A percentile compares a stretch with the other conserved stretches of the same genome.
Evolutionary conservation across 2,113 vertebrate genomes (phyloP).

Genomic region (Morone saxatilis): DNA sequence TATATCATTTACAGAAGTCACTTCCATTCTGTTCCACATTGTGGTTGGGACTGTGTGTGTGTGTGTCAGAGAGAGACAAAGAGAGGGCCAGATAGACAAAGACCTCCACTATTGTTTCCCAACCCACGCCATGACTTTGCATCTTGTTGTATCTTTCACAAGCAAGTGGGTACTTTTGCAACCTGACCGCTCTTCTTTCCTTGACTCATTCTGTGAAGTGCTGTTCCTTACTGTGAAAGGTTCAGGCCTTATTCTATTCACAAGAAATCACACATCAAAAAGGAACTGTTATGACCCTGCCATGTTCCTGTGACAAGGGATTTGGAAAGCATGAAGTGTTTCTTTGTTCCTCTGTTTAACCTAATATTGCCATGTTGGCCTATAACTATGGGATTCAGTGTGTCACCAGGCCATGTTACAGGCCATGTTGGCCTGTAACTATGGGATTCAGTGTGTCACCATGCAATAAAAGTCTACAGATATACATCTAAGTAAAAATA

Average conservation of each 20-base stretch:
- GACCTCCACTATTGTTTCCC: constrained; percentile 21
- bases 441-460: not conserved
- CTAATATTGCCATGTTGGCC: not conserved
- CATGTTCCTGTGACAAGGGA: not conserved
- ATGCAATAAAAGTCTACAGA: not conserved
- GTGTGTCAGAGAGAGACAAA: constrained; percentile 8
- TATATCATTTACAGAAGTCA: too few relatives aligned
- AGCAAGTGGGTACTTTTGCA: constrained; percentile 20
- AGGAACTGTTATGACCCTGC: not conserved
- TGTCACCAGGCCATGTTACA: too few relatives aligned
- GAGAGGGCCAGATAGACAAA: constrained; percentile 11
- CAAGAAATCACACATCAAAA: not conserved
- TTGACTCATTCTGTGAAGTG: constrained; percentile 16
- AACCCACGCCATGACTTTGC: constrained; percentile 1
- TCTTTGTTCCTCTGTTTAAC: not conserved
- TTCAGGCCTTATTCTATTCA: not conserved
- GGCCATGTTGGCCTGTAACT: not conserved
- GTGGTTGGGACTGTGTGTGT: not conserved
- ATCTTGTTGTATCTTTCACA: constrained; percentile 40
- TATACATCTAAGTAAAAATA: not conserved
- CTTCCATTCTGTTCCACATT: not conserved
- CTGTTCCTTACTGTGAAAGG: not conserved
- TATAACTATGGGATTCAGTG: not conserved
- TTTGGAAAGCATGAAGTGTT: not conserved
- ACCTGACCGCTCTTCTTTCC: not conserved